Base-by-base conservation (phyloP, 2,113 vertebrate species). In the Carollia perspicillata region DNA sequence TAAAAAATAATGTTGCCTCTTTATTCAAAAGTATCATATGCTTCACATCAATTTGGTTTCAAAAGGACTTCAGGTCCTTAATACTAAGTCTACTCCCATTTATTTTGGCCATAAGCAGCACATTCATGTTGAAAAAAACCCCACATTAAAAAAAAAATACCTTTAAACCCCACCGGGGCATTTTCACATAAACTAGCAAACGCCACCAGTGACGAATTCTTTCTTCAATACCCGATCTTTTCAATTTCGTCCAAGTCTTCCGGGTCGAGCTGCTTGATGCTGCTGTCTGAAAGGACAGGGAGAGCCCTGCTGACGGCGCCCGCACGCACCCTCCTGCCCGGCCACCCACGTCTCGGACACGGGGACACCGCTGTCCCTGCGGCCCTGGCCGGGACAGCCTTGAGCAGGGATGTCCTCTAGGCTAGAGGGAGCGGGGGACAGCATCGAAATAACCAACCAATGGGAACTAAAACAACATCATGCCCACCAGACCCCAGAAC, bases 221-320 rank as follows among this genome's bases (percentile, higher is more conserved):
- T 55, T 66, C 94, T 93, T 98, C 96, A 98, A 23, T 89, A 97
- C 60, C 97, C 95, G 16, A 98, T 97, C 92, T 89, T 97, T 96
- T 98, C 98, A 0, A 99, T 97, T 75, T 98, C 98, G 0, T 98
- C 98, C 96, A 98, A 97, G 89, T 99, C 95, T 0, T 98, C 92
- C 0, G 98, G 97, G 44, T 99, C 91, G 20, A 99, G 96, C 28
- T 97, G 95, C 86, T 98, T 97, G 89, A 99, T 98, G 10, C 9
- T 89, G n/a, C 96, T 98, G 47, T 98, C 98, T 99, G 95, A 0
- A 93, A 84, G 66, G 88, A 96, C 0, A 75, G 66, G 53, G 80
- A 87, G 0, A 4, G 20, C 26, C 3, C 23, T 68, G 40, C 37
- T 96, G 51, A 92, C 12, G 8, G 75, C 33, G 37, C 53, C 53